phyloP scores from a whole-genome alignment of 2,888 invertebrate species.

The Baronia brevicornis region DNA sequence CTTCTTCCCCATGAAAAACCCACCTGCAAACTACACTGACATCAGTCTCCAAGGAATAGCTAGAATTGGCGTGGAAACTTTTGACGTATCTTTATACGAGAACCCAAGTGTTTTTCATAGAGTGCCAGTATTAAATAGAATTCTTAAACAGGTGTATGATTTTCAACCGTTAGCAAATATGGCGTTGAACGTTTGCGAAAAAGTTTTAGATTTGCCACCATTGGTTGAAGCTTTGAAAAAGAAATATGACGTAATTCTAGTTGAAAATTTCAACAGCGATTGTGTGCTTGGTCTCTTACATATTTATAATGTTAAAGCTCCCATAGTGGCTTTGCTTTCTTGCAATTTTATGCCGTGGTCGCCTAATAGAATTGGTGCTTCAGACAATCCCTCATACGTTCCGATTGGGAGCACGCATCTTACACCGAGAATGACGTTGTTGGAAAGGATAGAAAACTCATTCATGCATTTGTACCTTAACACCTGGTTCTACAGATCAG shows the following conservation, averaged over 20 bases:
- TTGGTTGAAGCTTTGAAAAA: slow-evolving; percentile 44
- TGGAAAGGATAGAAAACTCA: slow-evolving; percentile 36
- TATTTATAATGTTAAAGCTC: slow-evolving; percentile 50
- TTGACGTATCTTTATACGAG: slow-evolving; percentile 44
- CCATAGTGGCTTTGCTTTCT: slow-evolving; percentile 73
- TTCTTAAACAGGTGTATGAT: slow-evolving; percentile 32
- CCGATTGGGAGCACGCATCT: slow-evolving; percentile 59
- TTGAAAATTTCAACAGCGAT: slow-evolving; percentile 79
- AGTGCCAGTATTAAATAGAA: slow-evolving; percentile 22
- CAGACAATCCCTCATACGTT: slow-evolving; percentile 58
- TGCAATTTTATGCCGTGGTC: slow-evolving; percentile 76
- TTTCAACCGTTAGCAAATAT: slow-evolving; percentile 40
- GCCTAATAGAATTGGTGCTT: slow-evolving; percentile 51
- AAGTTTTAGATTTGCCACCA: slow-evolving; percentile 48
- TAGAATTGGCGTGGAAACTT: slow-evolving; percentile 40
- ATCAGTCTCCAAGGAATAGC: slow-evolving; percentile 56
- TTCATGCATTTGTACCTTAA: slow-evolving; percentile 20
- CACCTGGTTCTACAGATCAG: slow-evolving; percentile 28
- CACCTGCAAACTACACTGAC: slow-evolving; percentile 58
- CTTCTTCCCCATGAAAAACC: slow-evolving; percentile 69
- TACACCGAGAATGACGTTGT: slow-evolving; percentile 45
- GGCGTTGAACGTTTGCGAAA: slow-evolving; percentile 47
- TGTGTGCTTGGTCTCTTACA: slow-evolving; percentile 51
- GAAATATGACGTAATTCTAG: slow-evolving; percentile 77
- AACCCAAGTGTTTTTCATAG: slow-evolving; percentile 27